phyloP scores from a whole-genome alignment of 2,797 vertebrate genomes.

The Smutsia temminckii region DNA sequence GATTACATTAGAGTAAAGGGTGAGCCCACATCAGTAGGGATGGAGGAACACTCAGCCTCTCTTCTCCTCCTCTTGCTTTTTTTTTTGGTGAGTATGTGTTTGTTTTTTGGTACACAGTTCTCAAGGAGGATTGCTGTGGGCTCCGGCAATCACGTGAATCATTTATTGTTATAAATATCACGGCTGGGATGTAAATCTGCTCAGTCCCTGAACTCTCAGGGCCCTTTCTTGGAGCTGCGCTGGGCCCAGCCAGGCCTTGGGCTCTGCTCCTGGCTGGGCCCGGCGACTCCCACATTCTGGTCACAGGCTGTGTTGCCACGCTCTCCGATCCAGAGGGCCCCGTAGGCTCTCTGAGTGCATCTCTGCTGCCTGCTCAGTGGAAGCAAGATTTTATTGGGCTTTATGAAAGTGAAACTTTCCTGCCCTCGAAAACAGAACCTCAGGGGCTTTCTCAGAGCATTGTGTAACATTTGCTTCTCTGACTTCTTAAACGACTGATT shows the following conservation, averaged over 20 bases:
- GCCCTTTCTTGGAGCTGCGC: constrained; percentile 60
- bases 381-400: constrained; percentile 81
- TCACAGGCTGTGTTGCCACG: constrained; percentile 73
- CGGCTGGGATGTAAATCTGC: constrained; percentile 73
- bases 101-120: constrained; percentile 73
- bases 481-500: constrained; percentile 42
- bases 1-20: constrained; percentile 79
- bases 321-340: constrained; percentile 57
- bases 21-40: constrained; percentile 70
- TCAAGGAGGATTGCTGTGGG: constrained; percentile 71
- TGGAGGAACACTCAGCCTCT: neutral
- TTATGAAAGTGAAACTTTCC: constrained; percentile 81
- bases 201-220: constrained; percentile 71
- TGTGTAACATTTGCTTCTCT: constrained; percentile 57
- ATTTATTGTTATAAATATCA: constrained; percentile 81
- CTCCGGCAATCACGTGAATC: constrained; percentile 63
- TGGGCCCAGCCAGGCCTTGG: constrained; percentile 32
- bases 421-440: neutral
- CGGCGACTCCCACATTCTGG: constrained; percentile 69
- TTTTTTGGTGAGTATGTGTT: constrained; percentile 62
- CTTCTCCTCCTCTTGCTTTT: neutral
- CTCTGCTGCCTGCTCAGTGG: constrained; percentile 74
- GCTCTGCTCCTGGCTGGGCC: constrained; percentile 58
- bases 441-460: constrained; percentile 55
- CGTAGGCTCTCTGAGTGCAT: neutral